A percentile compares a stretch with the other conserved stretches of the same genome.
phyloP scores from a whole-genome alignment of 1,140 invertebrate genomes.

The Ridgeia piscesae region DNA sequence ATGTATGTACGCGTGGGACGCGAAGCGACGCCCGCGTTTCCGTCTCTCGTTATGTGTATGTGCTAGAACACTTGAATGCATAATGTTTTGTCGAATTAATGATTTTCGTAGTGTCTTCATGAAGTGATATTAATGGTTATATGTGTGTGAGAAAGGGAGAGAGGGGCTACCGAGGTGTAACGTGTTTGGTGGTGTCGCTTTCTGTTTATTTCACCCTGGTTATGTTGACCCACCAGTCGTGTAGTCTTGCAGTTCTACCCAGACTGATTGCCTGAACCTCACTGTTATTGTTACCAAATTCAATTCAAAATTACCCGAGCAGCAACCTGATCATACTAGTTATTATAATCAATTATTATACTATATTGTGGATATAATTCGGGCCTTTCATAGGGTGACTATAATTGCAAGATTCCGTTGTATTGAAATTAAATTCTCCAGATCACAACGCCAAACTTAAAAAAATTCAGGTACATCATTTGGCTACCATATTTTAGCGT shows the following conservation, averaged over 20 bases:
- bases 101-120: not conserved
- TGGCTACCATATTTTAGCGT: not conserved
- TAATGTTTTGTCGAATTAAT: not conserved
- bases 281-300: no score
- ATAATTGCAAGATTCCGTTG: no score
- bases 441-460: not conserved
- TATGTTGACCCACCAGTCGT: not conserved
- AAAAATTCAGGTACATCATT: not conserved
- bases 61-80: not conserved
- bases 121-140: not conserved
- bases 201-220: not conserved
- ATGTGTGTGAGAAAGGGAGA: not conserved
- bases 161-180: not conserved
- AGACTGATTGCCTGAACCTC: not conserved
- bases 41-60: not conserved
- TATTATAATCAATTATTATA: no score
- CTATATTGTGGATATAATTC: no score
- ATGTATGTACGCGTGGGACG: not conserved
- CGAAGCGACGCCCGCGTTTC: not conserved
- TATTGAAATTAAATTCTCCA: not conserved
- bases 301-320: no score
- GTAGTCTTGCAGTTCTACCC: not conserved
- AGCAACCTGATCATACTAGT: no score
- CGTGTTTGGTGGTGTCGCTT: not conserved
- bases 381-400: no score